Conservation (phyloP, 2,888 invertebrate species). For the Agapostemon virescens region DNA sequence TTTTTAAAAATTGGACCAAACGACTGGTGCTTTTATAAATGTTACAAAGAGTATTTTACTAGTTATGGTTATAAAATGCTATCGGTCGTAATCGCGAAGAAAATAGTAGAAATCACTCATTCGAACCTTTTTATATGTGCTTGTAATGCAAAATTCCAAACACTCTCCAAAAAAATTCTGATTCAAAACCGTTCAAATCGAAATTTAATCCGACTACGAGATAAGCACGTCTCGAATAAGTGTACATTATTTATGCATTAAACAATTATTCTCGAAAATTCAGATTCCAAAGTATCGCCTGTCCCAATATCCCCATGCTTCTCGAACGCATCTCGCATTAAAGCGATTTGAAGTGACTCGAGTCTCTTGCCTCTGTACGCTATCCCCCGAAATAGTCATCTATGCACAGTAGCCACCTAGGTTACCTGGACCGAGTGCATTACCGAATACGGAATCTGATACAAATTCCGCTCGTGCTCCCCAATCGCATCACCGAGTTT, state of each 20-base stretch:
- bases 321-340: background rate
- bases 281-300: background rate
- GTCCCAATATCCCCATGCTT: background rate
- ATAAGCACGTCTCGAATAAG: no score
- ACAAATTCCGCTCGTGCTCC: background rate
- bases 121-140: no score
- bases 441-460: background rate
- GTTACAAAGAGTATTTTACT: no score
- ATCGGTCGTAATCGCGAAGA: no score
- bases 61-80: no score
- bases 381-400: background rate
- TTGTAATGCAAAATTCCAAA: no score
- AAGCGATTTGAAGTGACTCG: background rate
- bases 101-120: no score
- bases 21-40: no score
- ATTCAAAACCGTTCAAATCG: no score
- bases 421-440: conserved; percentile 5
- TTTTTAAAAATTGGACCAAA: no score
- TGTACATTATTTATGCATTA: background rate
- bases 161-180: no score
- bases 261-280: background rate
- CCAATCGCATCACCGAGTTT: background rate
- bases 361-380: background rate
- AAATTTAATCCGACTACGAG: no score
- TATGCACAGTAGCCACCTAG: background rate